phyloP scores from a whole-genome alignment of 2,888 invertebrate species.

The Agonopterix subpropinquella region DNA sequence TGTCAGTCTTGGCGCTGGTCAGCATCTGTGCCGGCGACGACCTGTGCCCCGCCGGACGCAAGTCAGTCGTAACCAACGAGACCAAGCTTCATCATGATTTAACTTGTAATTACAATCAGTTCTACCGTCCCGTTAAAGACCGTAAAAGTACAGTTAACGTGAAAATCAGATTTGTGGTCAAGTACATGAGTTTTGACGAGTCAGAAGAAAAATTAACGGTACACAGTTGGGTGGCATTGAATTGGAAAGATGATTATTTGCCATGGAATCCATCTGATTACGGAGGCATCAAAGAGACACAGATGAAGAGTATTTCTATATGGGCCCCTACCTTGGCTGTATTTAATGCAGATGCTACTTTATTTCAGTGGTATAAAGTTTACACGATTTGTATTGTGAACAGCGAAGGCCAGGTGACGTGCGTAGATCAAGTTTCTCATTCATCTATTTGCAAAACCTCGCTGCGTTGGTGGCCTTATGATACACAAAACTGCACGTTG shows the following conservation, averaged over 20 bases:
- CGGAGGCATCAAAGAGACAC: slow-evolving; percentile 76
- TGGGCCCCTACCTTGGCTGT: slow-evolving; percentile 87
- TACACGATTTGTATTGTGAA: slow-evolving; percentile 70
- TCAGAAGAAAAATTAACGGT: slow-evolving; percentile 67
- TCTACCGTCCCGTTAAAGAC: slow-evolving; percentile 71
- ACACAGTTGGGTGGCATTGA: slow-evolving; percentile 72
- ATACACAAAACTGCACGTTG: slow-evolving; percentile 78
- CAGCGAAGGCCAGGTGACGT: slow-evolving; percentile 75
- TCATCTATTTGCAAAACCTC: slow-evolving; percentile 76
- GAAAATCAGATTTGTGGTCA: slow-evolving; percentile 70
- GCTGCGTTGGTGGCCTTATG: slow-evolving; percentile 79
- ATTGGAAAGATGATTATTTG: slow-evolving; percentile 80
- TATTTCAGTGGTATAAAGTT: slow-evolving; percentile 45
- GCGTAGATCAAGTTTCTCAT: slow-evolving; percentile 75
- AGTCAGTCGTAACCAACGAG: slow-evolving; percentile 40
- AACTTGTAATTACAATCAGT: slow-evolving; percentile 72
- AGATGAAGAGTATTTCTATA: slow-evolving; percentile 80
- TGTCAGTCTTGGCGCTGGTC: slow-evolving; percentile 16
- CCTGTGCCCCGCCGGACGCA: slow-evolving; percentile 35
- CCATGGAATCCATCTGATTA: slow-evolving; percentile 82
- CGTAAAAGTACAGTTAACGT: slow-evolving; percentile 70
- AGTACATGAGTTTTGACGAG: slow-evolving; percentile 66
- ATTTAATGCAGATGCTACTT: slow-evolving; percentile 76
- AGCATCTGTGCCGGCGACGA: slow-evolving; percentile 9
- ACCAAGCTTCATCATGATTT: slow-evolving; percentile 66